Percentiles rank a stretch among this genome's conserved stretches.
phyloP scores from a whole-genome alignment of 2,113 vertebrate species.

The Cyprinodon brontotheroides region DNA sequence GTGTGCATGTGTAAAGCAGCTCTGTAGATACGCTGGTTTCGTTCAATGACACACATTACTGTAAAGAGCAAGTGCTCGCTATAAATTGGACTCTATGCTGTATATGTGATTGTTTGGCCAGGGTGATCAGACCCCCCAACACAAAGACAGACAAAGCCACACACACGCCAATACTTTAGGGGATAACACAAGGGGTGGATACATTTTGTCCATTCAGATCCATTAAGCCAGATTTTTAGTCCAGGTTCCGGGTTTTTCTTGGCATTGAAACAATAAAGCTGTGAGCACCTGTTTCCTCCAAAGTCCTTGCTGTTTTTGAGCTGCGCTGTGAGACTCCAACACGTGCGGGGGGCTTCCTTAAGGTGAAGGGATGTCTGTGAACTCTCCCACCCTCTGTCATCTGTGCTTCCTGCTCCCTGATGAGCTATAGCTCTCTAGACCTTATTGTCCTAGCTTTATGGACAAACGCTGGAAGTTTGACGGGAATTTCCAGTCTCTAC shows the following conservation, averaged over 20 bases:
- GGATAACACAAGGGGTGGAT: background rate
- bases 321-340: conserved; percentile 25
- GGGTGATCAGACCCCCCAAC: too few species aligned
- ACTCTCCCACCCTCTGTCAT: conserved; percentile 68
- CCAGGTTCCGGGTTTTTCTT: conserved; percentile 17
- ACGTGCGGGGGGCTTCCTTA: conserved; percentile 54
- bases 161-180: too few species aligned
- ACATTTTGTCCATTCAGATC: background rate
- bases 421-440: conserved; percentile 56
- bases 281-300: conserved; percentile 77
- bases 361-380: conserved; percentile 20
- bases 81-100: too few species aligned
- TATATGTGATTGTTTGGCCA: too few species aligned
- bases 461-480: conserved; percentile 62
- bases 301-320: conserved; percentile 4
- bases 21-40: too few species aligned
- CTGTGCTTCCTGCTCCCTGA: conserved; percentile 61
- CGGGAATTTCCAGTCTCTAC: conserved; percentile 65
- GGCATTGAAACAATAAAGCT: conserved; percentile 68
- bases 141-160: too few species aligned
- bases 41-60: too few species aligned
- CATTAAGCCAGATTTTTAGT: conserved; percentile 17
- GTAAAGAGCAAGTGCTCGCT: too few species aligned
- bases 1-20: too few species aligned
- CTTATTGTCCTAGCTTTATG: conserved; percentile 15